A percentile compares a stretch with the other conserved stretches of the same genome.
These are phyloP conservation scores for Odocoileus virginianus DNA, from an alignment of 2,113 vertebrate species.

Conservation along the genomic window DNA sequence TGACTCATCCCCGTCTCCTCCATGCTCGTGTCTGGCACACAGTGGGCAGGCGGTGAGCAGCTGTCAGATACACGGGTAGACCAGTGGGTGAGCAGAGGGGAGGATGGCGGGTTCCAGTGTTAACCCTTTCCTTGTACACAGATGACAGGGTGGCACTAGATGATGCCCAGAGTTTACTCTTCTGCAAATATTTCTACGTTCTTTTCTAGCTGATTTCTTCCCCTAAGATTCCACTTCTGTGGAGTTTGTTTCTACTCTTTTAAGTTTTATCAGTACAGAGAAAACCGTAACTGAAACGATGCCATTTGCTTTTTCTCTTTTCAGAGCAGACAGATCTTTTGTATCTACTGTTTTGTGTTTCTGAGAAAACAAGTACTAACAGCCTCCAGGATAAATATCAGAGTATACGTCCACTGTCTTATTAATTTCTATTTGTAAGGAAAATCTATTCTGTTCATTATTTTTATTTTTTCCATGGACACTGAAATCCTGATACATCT, in stretches of 20 bases:
- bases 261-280: background rate
- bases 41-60: background rate
- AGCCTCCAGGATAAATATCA: background rate
- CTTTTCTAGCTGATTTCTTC: background rate
- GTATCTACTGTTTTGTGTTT: background rate
- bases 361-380: constrained; percentile 9
- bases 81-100: background rate
- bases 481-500: background rate
- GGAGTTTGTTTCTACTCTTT: background rate
- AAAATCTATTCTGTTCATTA: constrained; percentile 28
- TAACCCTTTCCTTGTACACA: background rate
- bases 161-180: background rate
- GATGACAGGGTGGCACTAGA: background rate
- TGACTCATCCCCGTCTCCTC: background rate
- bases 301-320: background rate
- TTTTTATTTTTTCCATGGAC: constrained; percentile 1
- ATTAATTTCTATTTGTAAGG: background rate
- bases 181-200: background rate
- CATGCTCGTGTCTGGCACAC: background rate
- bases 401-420: background rate
- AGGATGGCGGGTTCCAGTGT: background rate
- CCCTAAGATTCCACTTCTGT: background rate
- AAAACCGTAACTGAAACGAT: background rate
- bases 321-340: background rate
- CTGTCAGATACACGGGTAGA: background rate